Base-by-base conservation (phyloP, 2,888 invertebrate genomes). In the Calameuta filiformis region DNA sequence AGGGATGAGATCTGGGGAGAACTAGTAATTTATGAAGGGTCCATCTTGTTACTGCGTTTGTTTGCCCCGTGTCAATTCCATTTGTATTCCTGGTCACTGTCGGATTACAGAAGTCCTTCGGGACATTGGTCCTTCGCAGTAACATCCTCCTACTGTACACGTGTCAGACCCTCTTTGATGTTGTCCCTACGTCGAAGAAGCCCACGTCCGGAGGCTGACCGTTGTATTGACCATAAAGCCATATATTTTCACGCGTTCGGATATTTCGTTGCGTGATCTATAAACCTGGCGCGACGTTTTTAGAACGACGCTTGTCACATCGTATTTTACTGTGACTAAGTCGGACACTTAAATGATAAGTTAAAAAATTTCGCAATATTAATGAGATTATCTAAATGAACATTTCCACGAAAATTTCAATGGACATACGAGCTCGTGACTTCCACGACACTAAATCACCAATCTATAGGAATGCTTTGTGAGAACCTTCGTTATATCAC, bases 41-140 rank as follows among this genome's bases (percentile, higher is more conserved):
- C 71, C 71, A 34, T 71, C 71, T 71, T 71, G 71, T 71, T 71
- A 71, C 71, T 12, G 69, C 77, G 76, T 81, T 79, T 79, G 79
- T 79, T 79, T 76, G 77, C 35, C 73, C 35, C 75, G 74, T 79
- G 81, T 79, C 79, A 79, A 81, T 80, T 76, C 69, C 69, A 75
- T 78, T 81, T 40, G 73, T 80, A 78, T 76, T 78, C 76, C 78
- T 73, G 56, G 71, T 68, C 71, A 77, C 77, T 68, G 40, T 56
- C 35, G 75, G 77, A 79, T 78, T 79, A 79, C 76, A 68, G 37
- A 11, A 68, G 74, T 78, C 76, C 73, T 77, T 73, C 35, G 77
- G 79, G 76, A 78, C 76, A 77, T 77, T 68, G 56, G 75, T 77
- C 75, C 75, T 79, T 79, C 76, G 76, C 37, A 69, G 34, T 34